Percentiles rank a stretch among this genome's conserved stretches.
These are phyloP conservation scores for Stomorhina lunata DNA, from an alignment of 2,888 invertebrate species.

Conservation along the genomic window DNA sequence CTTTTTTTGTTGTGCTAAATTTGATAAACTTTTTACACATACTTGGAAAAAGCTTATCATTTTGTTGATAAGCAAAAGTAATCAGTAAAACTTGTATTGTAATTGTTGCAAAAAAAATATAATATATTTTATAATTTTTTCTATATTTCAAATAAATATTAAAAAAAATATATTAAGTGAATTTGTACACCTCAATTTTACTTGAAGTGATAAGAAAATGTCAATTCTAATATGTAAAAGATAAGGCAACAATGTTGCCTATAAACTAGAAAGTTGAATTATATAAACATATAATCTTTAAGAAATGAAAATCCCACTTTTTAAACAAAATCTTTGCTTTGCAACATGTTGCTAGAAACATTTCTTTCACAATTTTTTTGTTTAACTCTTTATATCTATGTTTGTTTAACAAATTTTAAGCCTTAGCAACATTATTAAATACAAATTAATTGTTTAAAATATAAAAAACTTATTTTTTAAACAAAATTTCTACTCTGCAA, in stretches of 20 bases:
- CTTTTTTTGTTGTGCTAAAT: neutral
- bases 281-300: too few relatives aligned
- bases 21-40: neutral
- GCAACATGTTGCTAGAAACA: too few relatives aligned
- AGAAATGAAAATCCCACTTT: too few relatives aligned
- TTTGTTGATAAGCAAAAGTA: conserved; percentile 4
- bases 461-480: too few relatives aligned
- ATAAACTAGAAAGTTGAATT: too few relatives aligned
- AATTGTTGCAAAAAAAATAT: conserved; percentile 17
- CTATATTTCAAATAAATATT: neutral
- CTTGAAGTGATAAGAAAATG: neutral
- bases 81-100: conserved; percentile 5
- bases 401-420: too few relatives aligned
- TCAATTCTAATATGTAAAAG: neutral
- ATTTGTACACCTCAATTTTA: neutral
- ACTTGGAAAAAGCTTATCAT: neutral
- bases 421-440: too few relatives aligned
- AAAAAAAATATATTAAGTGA: neutral
- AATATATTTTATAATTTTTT: neutral
- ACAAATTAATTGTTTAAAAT: too few relatives aligned
- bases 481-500: too few relatives aligned
- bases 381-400: too few relatives aligned
- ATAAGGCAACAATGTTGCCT: neutral
- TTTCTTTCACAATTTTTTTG: too few relatives aligned
- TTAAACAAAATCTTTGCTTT: too few relatives aligned